Evolutionary conservation across 92 coral and sea anemone genomes (phyloP), one percentile per base, ranked within the genome.

Genomic region (Virgularia gustaviana): DNA sequence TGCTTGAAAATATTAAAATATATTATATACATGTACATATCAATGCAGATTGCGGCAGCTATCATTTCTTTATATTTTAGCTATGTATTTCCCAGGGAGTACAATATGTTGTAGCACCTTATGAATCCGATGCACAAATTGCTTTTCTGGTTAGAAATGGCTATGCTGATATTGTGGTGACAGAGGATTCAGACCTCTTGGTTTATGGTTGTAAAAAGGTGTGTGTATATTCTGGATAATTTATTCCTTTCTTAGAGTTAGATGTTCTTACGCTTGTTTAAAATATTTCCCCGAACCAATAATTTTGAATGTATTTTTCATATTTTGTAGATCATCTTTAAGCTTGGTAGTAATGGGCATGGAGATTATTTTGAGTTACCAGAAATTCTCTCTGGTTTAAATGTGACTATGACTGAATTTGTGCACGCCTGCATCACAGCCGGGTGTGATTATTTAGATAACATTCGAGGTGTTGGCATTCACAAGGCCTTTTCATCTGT

Each of bases 191-290:
- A 3, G 84, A 83, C 20, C 79, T 83, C 12, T 55, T 83, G 35
- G 84, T 65, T 2, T 83, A 79, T 79, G 77, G 88, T 18, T 83
- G 88, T 49, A 65, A 79, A 33, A 72, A 79, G 80, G 81, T 83
- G 6, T 11, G 79, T 47, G n/a, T n/a, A n/a, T n/a, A n/a, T n/a
- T n/a, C n/a, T n/a, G n/a, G n/a, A n/a, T n/a, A n/a, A n/a, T n/a
- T n/a, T n/a, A n/a, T n/a, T n/a, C n/a, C n/a, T n/a, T n/a, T n/a
- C n/a, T n/a, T n/a, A n/a, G n/a, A n/a, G n/a, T n/a, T n/a, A n/a
- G n/a, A n/a, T n/a, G n/a, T n/a, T n/a, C n/a, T n/a, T n/a, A n/a
- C 53, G 15, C 11, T 45, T 9, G 19, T 49, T 49, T 12, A 20
- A 49, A 3, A 49, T 49, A 49, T 49, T 3, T 12, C 13, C 56